Evolutionary conservation across 2,797 vertebrate species (phyloP), one percentile per base, ranked within the genome.

Genomic region (Danio choprae): DNA sequence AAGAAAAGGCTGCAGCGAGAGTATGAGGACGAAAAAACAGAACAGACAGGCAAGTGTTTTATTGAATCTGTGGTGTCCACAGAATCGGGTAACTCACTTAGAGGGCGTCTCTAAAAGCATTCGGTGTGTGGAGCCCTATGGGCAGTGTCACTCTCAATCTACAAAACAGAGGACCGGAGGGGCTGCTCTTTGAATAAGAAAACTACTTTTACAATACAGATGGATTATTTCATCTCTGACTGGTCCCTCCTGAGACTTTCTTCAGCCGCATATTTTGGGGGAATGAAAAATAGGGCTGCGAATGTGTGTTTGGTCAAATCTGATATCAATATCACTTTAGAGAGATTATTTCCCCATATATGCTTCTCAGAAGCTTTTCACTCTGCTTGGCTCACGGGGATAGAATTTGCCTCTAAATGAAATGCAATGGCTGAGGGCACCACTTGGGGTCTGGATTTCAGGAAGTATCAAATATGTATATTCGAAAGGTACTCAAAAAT

Each of bases 21-120:
- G 71, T 70, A 83, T 74, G 68, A 68, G 69, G 75, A 51, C 4
- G 43, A 71, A 60, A 64, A 83, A 92, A 91, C 91, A 90, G 90
- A 91, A 92, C 88, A 90, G 90, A 94, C 92, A 92, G 91, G 89
- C 88, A 91, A 90, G 88, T 89, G 88, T 93, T 94, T 93, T 90
- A 93, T 93, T 93, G 89, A 88, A 91, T 93, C 88, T 87, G 83
- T 88, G 89, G 90, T 89, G 89, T 88, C 89, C 87, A 90, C 87
- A 87, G 83, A 88, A 90, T 90, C 89, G 89, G 89, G 87, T 92
- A 92, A 94, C 92, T 91, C 90, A 93, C 91, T 94, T 93, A 93
- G 62, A 90, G 90, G 88, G 85, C 87, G 89, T 86, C 76, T 88
- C 89, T 89, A 89, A 92, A 83, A 63, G 70, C 72, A 72, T 83